Conservation (phyloP, 2,113 vertebrate species). For the Zosterops borbonicus region DNA sequence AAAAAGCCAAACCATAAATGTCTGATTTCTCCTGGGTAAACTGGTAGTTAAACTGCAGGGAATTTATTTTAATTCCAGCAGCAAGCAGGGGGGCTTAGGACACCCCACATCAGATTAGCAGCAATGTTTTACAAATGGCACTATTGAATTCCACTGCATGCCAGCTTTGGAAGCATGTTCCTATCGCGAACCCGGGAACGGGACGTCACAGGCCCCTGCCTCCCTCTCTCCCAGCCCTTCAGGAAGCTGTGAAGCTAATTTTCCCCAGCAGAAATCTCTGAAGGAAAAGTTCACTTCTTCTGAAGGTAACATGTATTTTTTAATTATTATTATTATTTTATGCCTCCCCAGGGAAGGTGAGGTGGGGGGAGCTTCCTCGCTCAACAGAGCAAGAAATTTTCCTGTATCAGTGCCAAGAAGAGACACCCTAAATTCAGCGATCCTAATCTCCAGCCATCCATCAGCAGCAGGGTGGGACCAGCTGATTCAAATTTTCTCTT, state of each 20-base stretch:
- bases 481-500: constrained; percentile 66
- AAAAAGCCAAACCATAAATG: constrained; percentile 30
- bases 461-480: constrained; percentile 56
- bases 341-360: constrained; percentile 24
- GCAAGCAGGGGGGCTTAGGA: not conserved
- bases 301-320: constrained; percentile 9
- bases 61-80: constrained; percentile 14
- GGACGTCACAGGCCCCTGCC: rapidly evolving
- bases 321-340: constrained; percentile 10
- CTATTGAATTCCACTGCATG: not conserved
- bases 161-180: not conserved
- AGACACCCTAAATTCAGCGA: constrained; percentile 62
- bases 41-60: constrained; percentile 7
- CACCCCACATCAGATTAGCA: not conserved
- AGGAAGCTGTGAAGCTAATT: constrained; percentile 13
- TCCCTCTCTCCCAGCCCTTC: not conserved
- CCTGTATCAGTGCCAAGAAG: constrained; percentile 47
- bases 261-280: not conserved
- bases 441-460: constrained; percentile 65
- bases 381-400: constrained; percentile 49
- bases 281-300: constrained; percentile 1
- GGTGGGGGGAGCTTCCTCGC: constrained; percentile 27
- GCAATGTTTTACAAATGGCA: not conserved
- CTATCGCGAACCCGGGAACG: not conserved
- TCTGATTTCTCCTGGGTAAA: constrained; percentile 40